Conservation (phyloP, 2,113 vertebrate species). For the Alexandromys fortis region DNA sequence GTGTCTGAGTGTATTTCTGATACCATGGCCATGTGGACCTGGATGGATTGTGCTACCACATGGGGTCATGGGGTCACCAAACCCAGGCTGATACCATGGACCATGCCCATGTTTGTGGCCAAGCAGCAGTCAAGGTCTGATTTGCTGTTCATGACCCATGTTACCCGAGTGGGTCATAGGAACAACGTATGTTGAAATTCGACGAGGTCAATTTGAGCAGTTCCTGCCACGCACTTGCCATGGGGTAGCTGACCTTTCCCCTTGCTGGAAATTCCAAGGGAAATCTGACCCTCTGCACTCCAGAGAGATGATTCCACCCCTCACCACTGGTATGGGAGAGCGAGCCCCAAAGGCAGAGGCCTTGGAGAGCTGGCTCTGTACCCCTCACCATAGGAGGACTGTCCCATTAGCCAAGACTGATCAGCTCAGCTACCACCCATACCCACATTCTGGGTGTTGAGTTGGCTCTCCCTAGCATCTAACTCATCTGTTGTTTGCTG, state of each 20-base stretch:
- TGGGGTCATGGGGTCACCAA: background rate
- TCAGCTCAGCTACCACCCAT: background rate
- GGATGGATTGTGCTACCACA: background rate
- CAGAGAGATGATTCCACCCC: background rate
- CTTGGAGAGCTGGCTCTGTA: background rate
- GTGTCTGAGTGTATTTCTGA: background rate
- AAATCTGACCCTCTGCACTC: background rate
- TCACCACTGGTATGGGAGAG: background rate
- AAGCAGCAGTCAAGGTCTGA: background rate
- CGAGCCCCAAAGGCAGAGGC: background rate
- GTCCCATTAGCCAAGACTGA: background rate
- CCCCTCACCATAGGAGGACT: too few species aligned
- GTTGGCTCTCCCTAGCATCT: background rate
- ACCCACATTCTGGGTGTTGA: background rate
- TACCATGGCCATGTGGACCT: too few species aligned
- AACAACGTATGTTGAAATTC: background rate
- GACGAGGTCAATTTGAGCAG: background rate
- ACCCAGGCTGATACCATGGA: background rate
- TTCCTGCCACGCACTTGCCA: background rate
- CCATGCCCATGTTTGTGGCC: background rate
- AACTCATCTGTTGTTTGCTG: background rate
- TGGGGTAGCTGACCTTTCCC: background rate
- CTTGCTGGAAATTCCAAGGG: background rate
- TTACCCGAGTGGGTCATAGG: background rate
- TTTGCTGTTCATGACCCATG: background rate